Conservation (phyloP, 2,888 invertebrate species). For the Apotomis capreana region DNA sequence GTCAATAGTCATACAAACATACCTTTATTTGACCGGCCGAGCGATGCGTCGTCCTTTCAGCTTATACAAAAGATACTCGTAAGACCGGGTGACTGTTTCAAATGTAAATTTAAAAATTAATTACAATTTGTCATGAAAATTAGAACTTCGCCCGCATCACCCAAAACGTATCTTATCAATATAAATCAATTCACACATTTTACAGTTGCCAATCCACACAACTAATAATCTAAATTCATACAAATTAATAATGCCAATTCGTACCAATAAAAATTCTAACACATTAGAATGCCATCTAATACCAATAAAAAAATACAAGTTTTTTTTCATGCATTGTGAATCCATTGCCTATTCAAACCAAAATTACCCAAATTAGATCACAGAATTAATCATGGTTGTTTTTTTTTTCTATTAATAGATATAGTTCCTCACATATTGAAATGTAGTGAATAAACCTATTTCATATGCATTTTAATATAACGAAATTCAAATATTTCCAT, state of each 20-base stretch:
- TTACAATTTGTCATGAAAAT: not conserved
- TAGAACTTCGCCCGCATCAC: not conserved
- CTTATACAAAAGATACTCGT: no score
- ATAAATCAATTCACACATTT: not conserved
- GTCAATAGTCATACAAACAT: no score
- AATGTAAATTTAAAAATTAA: no score
- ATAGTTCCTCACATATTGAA: no score
- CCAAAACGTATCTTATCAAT: not conserved
- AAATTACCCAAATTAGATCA: not conserved
- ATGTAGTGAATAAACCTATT: no score
- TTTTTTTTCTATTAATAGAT: not conserved
- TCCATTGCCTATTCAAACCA: no score
- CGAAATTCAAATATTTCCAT: no score
- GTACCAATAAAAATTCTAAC: not conserved
- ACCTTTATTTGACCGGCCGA: no score
- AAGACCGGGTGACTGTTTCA: no score
- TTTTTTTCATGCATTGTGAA: no score
- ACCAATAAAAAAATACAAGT: not conserved
- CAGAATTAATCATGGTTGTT: not conserved
- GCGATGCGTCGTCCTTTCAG: no score
- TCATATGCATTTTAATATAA: no score
- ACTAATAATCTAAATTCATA: not conserved
- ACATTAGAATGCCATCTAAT: conserved; percentile 2
- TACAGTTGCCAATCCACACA: not conserved
- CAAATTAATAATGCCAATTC: not conserved